These are phyloP conservation scores for Axis porcinus DNA, from an alignment of 2,113 vertebrate genomes.

Conservation along the genomic window DNA sequence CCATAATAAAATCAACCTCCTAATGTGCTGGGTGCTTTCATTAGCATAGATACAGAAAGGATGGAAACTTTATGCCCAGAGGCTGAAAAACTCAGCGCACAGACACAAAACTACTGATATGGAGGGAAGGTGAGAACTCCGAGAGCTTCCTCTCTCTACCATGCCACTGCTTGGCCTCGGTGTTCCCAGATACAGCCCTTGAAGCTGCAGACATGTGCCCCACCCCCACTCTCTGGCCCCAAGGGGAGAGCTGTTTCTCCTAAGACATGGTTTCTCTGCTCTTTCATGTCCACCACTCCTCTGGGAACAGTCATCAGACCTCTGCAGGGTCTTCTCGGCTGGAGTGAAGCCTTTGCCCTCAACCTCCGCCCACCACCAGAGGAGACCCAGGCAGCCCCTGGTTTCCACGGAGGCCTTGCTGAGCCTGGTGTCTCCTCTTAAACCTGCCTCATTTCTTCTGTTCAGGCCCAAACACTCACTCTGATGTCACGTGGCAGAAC, in stretches of 20 bases:
- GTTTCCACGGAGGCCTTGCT: neutral
- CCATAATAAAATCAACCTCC: slow-evolving; percentile 3
- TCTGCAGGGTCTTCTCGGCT: neutral
- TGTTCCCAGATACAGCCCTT: neutral
- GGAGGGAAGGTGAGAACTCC: neutral
- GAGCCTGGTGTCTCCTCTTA: neutral
- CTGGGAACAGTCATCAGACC: neutral
- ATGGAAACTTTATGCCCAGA: neutral
- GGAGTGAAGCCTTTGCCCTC: neutral
- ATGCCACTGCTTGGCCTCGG: rapidly evolving
- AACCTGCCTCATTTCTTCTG: neutral
- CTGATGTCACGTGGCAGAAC: neutral
- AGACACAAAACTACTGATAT: neutral
- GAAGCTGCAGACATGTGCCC: neutral
- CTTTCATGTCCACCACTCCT: rapidly evolving
- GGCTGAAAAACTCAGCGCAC: neutral
- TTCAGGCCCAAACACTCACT: neutral
- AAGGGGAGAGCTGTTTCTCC: neutral
- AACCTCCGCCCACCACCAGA: neutral
- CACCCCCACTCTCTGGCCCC: neutral
- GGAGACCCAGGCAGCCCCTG: neutral
- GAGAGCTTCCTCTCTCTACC: neutral
- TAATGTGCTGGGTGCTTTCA: neutral
- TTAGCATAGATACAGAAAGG: slow-evolving; percentile 15
- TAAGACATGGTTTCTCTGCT: neutral